phyloP scores from a whole-genome alignment of 2,797 vertebrate species.

The Enteromius viviparus region DNA sequence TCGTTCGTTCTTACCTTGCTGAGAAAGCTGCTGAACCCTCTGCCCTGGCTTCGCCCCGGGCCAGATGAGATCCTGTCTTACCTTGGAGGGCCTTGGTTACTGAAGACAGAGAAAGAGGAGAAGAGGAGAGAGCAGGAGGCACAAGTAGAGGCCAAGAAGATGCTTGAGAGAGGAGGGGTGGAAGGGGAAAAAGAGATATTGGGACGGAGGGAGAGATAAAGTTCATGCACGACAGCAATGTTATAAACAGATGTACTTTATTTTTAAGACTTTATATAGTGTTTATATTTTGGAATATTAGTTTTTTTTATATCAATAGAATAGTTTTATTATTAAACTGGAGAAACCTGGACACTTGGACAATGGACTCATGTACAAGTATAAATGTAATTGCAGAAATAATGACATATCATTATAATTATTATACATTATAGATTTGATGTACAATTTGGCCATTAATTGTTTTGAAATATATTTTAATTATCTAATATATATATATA shows the following conservation, averaged over 20 bases:
- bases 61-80: constrained; percentile 83
- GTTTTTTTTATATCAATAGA: background rate
- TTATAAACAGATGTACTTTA: constrained; percentile 28
- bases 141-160: constrained; percentile 39
- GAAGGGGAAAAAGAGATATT: constrained; percentile 37
- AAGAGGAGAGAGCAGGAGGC: constrained; percentile 70
- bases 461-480: too few relatives aligned
- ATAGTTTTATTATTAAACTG: constrained; percentile 18
- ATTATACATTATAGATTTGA: background rate
- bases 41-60: constrained; percentile 79
- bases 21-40: constrained; percentile 82
- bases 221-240: background rate
- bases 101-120: constrained; percentile 71
- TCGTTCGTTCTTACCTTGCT: constrained; percentile 81
- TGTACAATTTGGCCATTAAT: background rate
- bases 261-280: constrained; percentile 17
- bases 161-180: constrained; percentile 28
- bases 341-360: background rate
- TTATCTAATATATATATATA: too few relatives aligned
- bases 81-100: constrained; percentile 73
- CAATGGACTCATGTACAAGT: background rate
- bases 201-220: constrained; percentile 14
- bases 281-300: constrained; percentile 25
- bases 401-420: background rate
- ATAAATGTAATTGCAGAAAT: background rate